Base-by-base conservation (phyloP, 53 echinoderm and acorn worm species). In the Paelopatides confundens region DNA sequence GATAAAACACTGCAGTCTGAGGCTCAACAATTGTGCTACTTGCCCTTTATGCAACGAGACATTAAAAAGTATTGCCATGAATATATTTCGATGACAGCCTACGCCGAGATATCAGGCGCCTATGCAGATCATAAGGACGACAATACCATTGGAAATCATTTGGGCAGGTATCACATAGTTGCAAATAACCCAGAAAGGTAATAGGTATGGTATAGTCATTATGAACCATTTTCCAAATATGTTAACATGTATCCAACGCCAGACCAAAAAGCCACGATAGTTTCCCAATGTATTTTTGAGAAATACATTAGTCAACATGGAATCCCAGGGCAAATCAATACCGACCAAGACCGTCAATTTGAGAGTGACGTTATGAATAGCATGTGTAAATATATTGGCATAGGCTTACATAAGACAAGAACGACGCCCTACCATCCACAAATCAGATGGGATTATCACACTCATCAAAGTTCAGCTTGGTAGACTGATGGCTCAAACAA, bases 161-260 rank as follows among this genome's bases (percentile, higher is more conserved):
- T 88, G 86, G 17, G 89, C 94, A 26, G 94, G 91, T 63, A 62
- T 94, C 13, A 88, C 91, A 0, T 89, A 89, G 33, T 35, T 94
- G 15, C 91, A 91, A 0, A 5, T 91, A 15, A 86, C 89, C 2
- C 3, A 48, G 0, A 39, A 87, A 5, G 91, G 94, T 1, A 82
- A 91, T 40, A 36, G 85, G 0, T 94, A 94, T 33, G 66, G 89
- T 12, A 53, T 94, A 0, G 94, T 94, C 0, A 82, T 94, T 0
- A 88, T 77, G 77, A 91, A 94, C 50, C 88, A 94, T 32, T 93
- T 21, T 84, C 93, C 0, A 94, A 93, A 49, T 90, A 93, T 77
- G 81, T 93, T 1, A 82, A 87, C 31, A 34, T 93, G 0, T 93
- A 84, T 29, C 47, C 93, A 0, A 49, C 90, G 69, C 23, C 3